Conservation (phyloP, 1,140 invertebrate species). For the Pentalonia nigronervosa region DNA sequence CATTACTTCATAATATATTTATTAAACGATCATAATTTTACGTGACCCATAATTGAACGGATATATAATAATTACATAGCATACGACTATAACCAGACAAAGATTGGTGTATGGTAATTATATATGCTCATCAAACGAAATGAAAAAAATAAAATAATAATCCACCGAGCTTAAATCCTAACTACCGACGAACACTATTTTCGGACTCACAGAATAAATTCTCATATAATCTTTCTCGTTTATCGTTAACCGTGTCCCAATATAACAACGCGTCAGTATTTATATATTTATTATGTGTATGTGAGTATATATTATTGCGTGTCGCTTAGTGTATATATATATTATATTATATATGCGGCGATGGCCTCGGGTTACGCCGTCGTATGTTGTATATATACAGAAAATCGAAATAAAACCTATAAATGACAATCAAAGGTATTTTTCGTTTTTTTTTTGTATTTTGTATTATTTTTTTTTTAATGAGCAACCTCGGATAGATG, state of each 20-base stretch:
- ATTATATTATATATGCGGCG: background rate
- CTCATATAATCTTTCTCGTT: constrained; percentile 22
- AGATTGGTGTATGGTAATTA: background rate
- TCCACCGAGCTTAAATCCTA: background rate
- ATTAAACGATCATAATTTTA: background rate
- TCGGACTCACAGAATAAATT: constrained; percentile 22
- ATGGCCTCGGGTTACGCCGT: background rate
- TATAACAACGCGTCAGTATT: background rate
- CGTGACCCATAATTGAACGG: background rate
- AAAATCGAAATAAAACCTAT: constrained; percentile 19
- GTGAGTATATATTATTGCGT: background rate
- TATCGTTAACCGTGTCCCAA: constrained; percentile 3
- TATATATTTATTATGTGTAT: background rate
- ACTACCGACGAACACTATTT: constrained; percentile 11
- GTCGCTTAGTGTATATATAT: background rate
- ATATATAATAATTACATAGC: background rate
- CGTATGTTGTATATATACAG: background rate
- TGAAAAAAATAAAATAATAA: background rate
- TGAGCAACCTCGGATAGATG: background rate
- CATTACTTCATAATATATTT: background rate
- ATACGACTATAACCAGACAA: background rate
- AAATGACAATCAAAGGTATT: constrained; percentile 11
- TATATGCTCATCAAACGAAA: background rate
- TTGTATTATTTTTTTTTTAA: background rate
- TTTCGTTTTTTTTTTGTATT: background rate